These are phyloP conservation scores for Melanotaenia maccullochi DNA, from an alignment of 2,797 vertebrate species.

Conservation along the genomic window DNA sequence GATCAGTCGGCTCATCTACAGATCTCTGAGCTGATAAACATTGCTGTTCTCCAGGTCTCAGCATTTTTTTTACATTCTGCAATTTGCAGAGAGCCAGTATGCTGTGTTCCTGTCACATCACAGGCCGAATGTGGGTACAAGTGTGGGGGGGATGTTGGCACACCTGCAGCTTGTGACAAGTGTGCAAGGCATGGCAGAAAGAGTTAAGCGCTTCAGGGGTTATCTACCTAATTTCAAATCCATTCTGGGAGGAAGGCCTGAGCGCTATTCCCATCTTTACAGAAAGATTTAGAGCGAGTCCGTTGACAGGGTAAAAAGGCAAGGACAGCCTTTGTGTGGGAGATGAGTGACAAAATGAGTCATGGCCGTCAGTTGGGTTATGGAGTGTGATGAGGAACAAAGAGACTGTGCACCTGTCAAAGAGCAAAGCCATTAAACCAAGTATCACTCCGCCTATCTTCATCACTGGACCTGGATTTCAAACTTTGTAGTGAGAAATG, in stretches of 20 bases:
- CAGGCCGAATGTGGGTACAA: conserved; percentile 30
- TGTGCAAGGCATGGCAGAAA: conserved; percentile 61
- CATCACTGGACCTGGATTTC: conserved; percentile 23
- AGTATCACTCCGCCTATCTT: conserved; percentile 36
- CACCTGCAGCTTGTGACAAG: conserved; percentile 67
- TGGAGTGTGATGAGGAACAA: conserved; percentile 75
- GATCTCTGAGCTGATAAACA: conserved; percentile 77
- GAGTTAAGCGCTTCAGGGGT: conserved; percentile 64
- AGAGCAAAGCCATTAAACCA: conserved; percentile 55
- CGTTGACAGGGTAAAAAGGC: conserved; percentile 70
- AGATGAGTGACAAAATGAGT: conserved; percentile 79
- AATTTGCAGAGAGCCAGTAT: conserved; percentile 65
- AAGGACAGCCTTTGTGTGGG: conserved; percentile 75
- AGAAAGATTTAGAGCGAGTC: conserved; percentile 75
- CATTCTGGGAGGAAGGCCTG: conserved; percentile 61
- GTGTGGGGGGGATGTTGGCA: conserved; percentile 31
- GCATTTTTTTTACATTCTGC: conserved; percentile 65
- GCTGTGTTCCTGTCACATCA: conserved; percentile 65
- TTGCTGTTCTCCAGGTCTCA: conserved; percentile 65
- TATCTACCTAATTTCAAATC: conserved; percentile 75
- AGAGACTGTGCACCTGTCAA: conserved; percentile 59
- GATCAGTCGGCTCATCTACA: conserved; percentile 80
- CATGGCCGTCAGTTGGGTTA: conserved; percentile 67
- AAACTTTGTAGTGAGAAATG: conserved; percentile 23
- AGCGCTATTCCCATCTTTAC: conserved; percentile 67